Evolutionary conservation across 2,888 invertebrate species (phyloP), one percentile per base, ranked within the genome.

Genomic region (Drosophila paramelanica): DNA sequence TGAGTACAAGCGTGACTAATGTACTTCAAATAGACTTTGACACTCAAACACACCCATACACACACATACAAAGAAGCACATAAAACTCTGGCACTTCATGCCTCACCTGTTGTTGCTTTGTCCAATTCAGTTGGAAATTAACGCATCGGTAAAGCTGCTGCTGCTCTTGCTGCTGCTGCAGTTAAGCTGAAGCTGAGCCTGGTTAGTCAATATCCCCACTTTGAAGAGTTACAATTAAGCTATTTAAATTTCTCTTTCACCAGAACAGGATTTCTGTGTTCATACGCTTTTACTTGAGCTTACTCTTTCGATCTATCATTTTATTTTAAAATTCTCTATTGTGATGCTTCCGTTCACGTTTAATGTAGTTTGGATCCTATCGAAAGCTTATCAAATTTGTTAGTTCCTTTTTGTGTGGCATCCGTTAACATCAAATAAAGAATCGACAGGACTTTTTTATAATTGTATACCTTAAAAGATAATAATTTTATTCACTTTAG

Each of bases 1-100:
- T 56, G 67, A 42, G 43, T 58, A 36, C 47, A 58, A 55, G 60
- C 78, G 75, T 78, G 47, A 65, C 76, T 76, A 78, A 76, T 76
- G 76, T 56, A 78, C 76, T 76, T 73, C 74, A 78, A 76, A 76
- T 76, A 78, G 55, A 65, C 74, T 75, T 73, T 69, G 60, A 73
- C 69, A 75, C 68, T 46, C 62, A 47, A 23, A 55, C 60, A 14
- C 13, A 57, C 13, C 49, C 36, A 68, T 25, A 43, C 23, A 41
- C 17, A 23, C 4, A 23, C 23, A 23, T 4, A 23, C 23, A 23
- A 23, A 41, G 17, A 20, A 6, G 2, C 5, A 8, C 8, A 14
- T 27, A 11, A 17, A 41, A 23, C 13, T 27, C 41, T 66, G 47
- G 10, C 42, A 39, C 42, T 62, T 74, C 42, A 74, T 74, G 79